Evolutionary conservation across 2,888 invertebrate species (phyloP), one percentile per base, ranked within the genome.

Genomic region (Hylaea fasciaria): DNA sequence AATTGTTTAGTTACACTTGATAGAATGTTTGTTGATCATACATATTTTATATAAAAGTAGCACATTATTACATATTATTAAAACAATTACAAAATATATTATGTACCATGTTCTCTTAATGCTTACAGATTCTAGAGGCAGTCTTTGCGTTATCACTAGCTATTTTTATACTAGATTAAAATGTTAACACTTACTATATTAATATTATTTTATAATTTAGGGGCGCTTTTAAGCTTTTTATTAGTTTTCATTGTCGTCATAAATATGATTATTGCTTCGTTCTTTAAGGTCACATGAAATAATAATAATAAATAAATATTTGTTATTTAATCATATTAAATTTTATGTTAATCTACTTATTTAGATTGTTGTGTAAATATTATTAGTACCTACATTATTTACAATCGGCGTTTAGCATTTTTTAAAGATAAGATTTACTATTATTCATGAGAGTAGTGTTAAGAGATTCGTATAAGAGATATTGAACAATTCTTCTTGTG

Each of bases 331-430:
- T 83, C 77, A 78, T 76, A 82, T 80, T 74, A 79, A 81, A 85
- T 82, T 86, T 85, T 86, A 87, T 69, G 79, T 87, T 86, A 80
- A 70, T 73, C 73, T 83, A 83, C 77, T 82, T 80, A 72, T 78
- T 82, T 83, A 81, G 74, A 78, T 86, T 87, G 89, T 91, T 91
- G 82, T 90, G 91, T 91, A 91, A 87, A 91, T 91, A 91, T 77
- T 83, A 60, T 84, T 76, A 74, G 77, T 82, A 81, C n/a, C n/a
- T n/a, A n/a, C 80, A 82, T 83, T 84, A 79, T 85, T 87, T 86
- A 82, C 76, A 72, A 78, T 81, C 79, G 80, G 81, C 79, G 78
- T 84, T 86, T 77, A 86, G 80, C 79, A 75, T 78, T 77, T 32
- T 55, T 64, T 75, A 68, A 65, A 62, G 68, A 65, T 78, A 80